Percentiles rank a stretch among this genome's conserved stretches.
Evolutionary conservation across 1,140 invertebrate genomes (phyloP).

Genomic region (Brachionus calyciflorus): DNA sequence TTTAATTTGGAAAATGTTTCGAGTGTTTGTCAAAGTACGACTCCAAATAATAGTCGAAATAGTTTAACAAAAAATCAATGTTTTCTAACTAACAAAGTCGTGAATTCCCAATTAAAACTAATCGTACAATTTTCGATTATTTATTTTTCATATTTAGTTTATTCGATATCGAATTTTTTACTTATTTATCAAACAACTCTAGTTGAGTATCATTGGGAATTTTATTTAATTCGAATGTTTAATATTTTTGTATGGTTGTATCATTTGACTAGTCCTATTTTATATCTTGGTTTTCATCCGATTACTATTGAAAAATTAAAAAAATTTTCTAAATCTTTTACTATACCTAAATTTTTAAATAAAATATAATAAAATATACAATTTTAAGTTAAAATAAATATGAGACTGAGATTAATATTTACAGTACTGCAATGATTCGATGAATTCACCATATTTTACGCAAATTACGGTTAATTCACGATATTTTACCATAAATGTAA

Average conservation of each 20-base stretch:
- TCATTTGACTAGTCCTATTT: conserved; percentile 25
- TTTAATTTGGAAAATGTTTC: background rate
- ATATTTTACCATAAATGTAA: too few species aligned
- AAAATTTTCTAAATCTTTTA: background rate
- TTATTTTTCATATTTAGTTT: conserved; percentile 17
- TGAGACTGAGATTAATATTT: too few species aligned
- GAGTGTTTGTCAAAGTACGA: too few species aligned
- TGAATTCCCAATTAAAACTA: background rate
- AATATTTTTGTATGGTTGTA: conserved; percentile 18
- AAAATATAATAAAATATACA: too few species aligned
- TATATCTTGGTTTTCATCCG: conserved; percentile 36
- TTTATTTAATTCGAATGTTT: background rate
- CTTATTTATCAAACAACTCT: conserved; percentile 23
- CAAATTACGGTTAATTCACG: too few species aligned
- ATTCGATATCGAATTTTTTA: conserved; percentile 41
- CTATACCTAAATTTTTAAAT: too few species aligned
- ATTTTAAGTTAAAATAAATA: too few species aligned
- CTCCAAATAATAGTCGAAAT: too few species aligned
- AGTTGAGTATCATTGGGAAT: conserved; percentile 13
- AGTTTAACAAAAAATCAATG: background rate
- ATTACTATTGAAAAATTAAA: conserved; percentile 18
- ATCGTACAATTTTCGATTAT: conserved; percentile 35
- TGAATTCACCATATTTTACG: too few species aligned
- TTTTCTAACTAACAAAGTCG: background rate
- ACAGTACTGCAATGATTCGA: too few species aligned